Conservation (phyloP, 2,797 vertebrate genomes). For the Limosa lapponica region DNA sequence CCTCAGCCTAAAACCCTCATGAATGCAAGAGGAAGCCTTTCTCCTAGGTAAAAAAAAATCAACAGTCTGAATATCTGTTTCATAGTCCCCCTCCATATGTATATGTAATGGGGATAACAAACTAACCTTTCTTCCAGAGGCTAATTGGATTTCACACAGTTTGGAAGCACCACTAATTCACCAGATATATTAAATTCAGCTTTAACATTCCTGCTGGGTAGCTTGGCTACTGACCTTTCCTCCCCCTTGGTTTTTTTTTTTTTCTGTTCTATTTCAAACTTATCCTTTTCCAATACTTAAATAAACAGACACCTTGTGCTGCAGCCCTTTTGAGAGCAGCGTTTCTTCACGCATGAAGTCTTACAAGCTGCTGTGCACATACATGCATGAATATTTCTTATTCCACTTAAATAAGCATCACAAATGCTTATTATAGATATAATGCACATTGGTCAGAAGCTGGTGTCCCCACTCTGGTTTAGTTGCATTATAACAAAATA, state of each 20-base stretch:
- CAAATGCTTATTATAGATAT: background rate
- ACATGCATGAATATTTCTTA: background rate
- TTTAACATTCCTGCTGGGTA: slow-evolving; percentile 28
- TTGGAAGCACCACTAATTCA: slow-evolving; percentile 51
- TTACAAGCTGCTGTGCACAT: background rate
- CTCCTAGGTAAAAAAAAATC: slow-evolving; percentile 36
- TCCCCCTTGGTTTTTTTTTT: background rate
- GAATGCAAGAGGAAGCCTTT: slow-evolving; percentile 39
- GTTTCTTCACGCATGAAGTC: background rate
- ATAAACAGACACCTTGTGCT: background rate
- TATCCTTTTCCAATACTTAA: background rate
- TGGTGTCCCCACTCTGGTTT: background rate
- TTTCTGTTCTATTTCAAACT: background rate
- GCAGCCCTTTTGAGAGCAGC: background rate
- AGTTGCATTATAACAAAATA: background rate
- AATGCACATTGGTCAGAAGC: background rate
- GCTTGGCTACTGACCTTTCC: slow-evolving; percentile 23
- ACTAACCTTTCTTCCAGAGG: slow-evolving; percentile 62
- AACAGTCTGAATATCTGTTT: slow-evolving; percentile 22
- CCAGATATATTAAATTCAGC: slow-evolving; percentile 46
- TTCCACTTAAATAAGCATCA: background rate
- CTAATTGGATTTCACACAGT: slow-evolving; percentile 71
- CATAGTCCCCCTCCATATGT: background rate
- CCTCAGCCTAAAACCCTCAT: background rate
- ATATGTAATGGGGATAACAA: slow-evolving; percentile 18